Evolutionary conservation across 2,888 invertebrate species (phyloP), one percentile per base, ranked within the genome.

Genomic region (Drosophila emarginata): DNA sequence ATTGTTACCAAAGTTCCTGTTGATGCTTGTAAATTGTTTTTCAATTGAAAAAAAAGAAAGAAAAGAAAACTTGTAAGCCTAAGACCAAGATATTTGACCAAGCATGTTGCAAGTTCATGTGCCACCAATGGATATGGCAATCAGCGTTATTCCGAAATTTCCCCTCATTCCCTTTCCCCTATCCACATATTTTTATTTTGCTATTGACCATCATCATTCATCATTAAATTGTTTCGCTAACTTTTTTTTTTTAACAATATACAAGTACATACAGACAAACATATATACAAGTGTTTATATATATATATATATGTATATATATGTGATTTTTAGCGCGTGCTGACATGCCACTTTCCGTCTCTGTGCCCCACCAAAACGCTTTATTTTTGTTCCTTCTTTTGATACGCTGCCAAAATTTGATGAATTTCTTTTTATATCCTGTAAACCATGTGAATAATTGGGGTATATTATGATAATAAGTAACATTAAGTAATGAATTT

Each of bases 201-300:
- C 71, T 58, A 84, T 81, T 78, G 78, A 78, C 82, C 86, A 86
- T 86, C 88, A 86, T 87, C 88, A 86, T 87, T 86, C 86, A 86
- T 86, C 88, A 86, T 88, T 86, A 87, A 81, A 79, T 86, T 83
- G 85, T 83, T 87, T 82, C 87, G 76, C 79, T 82, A 87, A 85
- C 85, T 85, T 85, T 87, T 83, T 66, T 80, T 87, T 66, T 81
- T 87, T 79, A 81, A 71, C 77, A 73, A 79, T 76, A 73, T 45
- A 45, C 21, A 21, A 18, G 18, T 18, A 45, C 45, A 45, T 21
- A 45, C 39, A 39, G 4, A 45, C 12, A 18, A 1, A 45, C 1
- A 45, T 45, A 45, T 18, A 45, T 45, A 45, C 14, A 4, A 4
- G 26, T 5, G 26, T 45, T 12, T 45, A 7, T 45, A 21, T 21